Base-by-base conservation (phyloP, 1,140 invertebrate genomes). In the Drosophila miranda region DNA sequence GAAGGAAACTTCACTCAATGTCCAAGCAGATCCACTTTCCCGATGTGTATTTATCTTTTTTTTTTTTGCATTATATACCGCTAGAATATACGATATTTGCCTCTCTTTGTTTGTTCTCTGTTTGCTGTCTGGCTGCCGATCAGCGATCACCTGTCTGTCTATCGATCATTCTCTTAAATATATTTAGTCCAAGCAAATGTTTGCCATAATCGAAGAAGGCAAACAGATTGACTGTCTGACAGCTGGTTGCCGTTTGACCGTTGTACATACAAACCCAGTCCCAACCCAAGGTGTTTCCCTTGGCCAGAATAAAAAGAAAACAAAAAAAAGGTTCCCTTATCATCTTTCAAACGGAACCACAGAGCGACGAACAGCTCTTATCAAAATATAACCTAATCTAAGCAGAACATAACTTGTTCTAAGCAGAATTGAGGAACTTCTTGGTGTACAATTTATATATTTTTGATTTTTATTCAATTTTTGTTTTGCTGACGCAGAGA, bases 401-500 rank as follows among this genome's bases (percentile, higher is more conserved):
- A 13, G 16, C 14, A n/a, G 11, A 49, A 26, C 50, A 14, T 49
- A 68, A 68, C 62, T 68, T 68, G 66, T 68, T 68, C 34, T 68
- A 49, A 68, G 64, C 64, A 53, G 66, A 42, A n/a, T 56, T 34
- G 48, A 67, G 9, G 6, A 30, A 68, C 52, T 56, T 56, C 66
- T 68, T 67, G 56, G 63, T 68, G 49, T 38, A 5, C 34, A 11
- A 19, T 19, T 19, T 61, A 34, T 61, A 19, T 19, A 19, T 69
- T 69, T 69, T 69, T 69, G 66, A 69, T 56, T 69, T 60, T 43
- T 23, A 30, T 34, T 68, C 26, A 55, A 68, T 26, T 63, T 68
- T 48, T 23, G 46, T 53, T 19, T n/a, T 46, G 34, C 34, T 38
- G 34, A 64, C 42, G 42, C 50, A 66, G 64, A 38, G 3, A 4